Conservation (phyloP, 2,888 invertebrate genomes). For the Melinaea marsaeus region DNA sequence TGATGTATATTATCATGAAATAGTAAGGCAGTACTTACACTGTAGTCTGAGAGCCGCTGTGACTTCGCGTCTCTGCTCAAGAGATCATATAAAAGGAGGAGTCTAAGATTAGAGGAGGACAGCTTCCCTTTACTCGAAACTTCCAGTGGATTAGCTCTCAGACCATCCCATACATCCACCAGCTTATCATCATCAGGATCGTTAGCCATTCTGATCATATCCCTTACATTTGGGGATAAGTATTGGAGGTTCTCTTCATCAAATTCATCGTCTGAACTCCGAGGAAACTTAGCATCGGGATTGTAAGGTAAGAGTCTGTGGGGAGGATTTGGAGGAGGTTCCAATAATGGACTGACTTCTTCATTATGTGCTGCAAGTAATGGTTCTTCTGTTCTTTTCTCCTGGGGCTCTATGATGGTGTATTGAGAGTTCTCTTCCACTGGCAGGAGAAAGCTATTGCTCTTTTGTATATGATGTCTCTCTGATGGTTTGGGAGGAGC, state of each 20-base stretch:
- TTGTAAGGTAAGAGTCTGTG: slow-evolving; percentile 57
- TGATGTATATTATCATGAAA: not conserved
- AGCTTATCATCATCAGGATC: slow-evolving; percentile 58
- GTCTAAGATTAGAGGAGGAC: slow-evolving; percentile 77
- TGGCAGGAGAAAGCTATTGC: slow-evolving; percentile 57
- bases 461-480: slow-evolving; percentile 51
- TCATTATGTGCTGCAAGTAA: slow-evolving; percentile 55
- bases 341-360: slow-evolving; percentile 62
- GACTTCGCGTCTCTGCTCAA: slow-evolving; percentile 82
- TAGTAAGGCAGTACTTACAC: slow-evolving; percentile 58
- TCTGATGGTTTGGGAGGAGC: slow-evolving; percentile 64
- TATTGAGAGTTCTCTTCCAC: slow-evolving; percentile 57
- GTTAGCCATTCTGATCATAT: slow-evolving; percentile 63
- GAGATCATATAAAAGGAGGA: slow-evolving; percentile 80
- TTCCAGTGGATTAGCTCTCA: slow-evolving; percentile 52
- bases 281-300: slow-evolving; percentile 45
- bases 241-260: slow-evolving; percentile 68
- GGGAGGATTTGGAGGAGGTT: slow-evolving; percentile 49
- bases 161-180: slow-evolving; percentile 60
- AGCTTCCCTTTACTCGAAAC: slow-evolving; percentile 72
- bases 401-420: slow-evolving; percentile 60
- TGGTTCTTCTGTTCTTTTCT: slow-evolving; percentile 51
- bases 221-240: slow-evolving; percentile 60
- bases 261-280: slow-evolving; percentile 56
- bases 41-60: slow-evolving; percentile 79